Percentiles rank a stretch among this genome's conserved stretches.
phyloP scores from a whole-genome alignment of 2,888 invertebrate genomes.

The Melanchra persicariae region DNA sequence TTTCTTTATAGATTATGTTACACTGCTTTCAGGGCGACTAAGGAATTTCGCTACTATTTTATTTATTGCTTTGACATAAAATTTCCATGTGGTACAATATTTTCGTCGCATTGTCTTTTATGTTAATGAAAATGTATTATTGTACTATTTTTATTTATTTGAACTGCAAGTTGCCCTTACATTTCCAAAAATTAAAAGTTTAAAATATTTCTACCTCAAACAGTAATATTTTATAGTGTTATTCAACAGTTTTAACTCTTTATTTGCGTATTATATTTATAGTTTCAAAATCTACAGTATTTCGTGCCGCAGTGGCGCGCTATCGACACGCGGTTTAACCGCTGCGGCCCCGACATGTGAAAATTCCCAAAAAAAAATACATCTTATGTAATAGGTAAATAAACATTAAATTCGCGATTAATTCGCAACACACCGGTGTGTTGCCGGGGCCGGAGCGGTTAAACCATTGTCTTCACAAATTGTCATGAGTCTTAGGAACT shows the following conservation, averaged over 20 bases:
- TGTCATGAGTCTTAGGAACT: slow-evolving; percentile 65
- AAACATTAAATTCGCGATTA: no score
- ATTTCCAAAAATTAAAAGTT: slow-evolving; percentile 39
- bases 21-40: slow-evolving; percentile 31
- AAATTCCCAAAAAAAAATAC: no score
- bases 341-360: no score
- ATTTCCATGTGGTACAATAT: slow-evolving; percentile 10
- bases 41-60: slow-evolving; percentile 22
- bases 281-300: slow-evolving; percentile 63
- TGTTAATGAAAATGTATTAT: slow-evolving; percentile 5
- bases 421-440: no score
- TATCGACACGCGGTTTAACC: not conserved
- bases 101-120: slow-evolving; percentile 8
- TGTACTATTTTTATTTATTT: slow-evolving; percentile 35
- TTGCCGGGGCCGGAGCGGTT: no score
- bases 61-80: slow-evolving; percentile 44
- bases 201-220: slow-evolving; percentile 45
- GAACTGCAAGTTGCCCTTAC: slow-evolving; percentile 50
- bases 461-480: slow-evolving; percentile 18
- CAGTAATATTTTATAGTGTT: slow-evolving; percentile 63
- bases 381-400: no score
- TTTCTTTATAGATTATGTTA: slow-evolving; percentile 39
- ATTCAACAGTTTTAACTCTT: slow-evolving; percentile 65
- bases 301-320: slow-evolving; percentile 35
- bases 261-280: slow-evolving; percentile 62